These are phyloP conservation scores for Clanis bilineata DNA, from an alignment of 2,888 invertebrate species.

Conservation along the genomic window DNA sequence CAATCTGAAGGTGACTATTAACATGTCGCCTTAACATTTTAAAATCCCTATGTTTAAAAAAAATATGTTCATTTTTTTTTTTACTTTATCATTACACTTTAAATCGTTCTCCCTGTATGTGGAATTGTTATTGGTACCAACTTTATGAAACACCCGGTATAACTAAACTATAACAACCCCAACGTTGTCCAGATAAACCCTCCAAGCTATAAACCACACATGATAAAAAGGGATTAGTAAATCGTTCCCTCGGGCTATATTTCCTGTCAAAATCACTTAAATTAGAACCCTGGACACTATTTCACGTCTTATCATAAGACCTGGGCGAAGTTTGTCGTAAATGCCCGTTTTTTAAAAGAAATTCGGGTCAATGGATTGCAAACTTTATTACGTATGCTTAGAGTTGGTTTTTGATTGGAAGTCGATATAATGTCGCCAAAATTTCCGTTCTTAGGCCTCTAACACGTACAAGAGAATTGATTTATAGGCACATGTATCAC, in stretches of 20 bases:
- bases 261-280: slow-evolving; percentile 60
- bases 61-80: too few species aligned
- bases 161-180: background rate
- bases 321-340: slow-evolving; percentile 15
- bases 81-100: too few species aligned
- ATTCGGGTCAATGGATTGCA: slow-evolving; percentile 16
- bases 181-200: slow-evolving; percentile 11
- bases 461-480: slow-evolving; percentile 44
- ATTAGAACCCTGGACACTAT: slow-evolving; percentile 56
- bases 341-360: slow-evolving; percentile 13
- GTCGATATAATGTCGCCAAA: slow-evolving; percentile 13
- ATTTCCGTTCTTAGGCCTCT: slow-evolving; percentile 11
- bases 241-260: slow-evolving; percentile 45
- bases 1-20: too few species aligned
- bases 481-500: slow-evolving; percentile 49
- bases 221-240: slow-evolving; percentile 45
- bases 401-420: slow-evolving; percentile 18
- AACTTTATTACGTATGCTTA: background rate
- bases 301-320: slow-evolving; percentile 58
- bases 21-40: too few species aligned
- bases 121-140: too few species aligned
- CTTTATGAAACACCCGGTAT: too few species aligned
- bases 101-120: too few species aligned
- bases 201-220: slow-evolving; percentile 32
- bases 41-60: too few species aligned